These are phyloP conservation scores for Netelia fuscicornis DNA, from an alignment of 2,888 invertebrate species.

Conservation along the genomic window DNA sequence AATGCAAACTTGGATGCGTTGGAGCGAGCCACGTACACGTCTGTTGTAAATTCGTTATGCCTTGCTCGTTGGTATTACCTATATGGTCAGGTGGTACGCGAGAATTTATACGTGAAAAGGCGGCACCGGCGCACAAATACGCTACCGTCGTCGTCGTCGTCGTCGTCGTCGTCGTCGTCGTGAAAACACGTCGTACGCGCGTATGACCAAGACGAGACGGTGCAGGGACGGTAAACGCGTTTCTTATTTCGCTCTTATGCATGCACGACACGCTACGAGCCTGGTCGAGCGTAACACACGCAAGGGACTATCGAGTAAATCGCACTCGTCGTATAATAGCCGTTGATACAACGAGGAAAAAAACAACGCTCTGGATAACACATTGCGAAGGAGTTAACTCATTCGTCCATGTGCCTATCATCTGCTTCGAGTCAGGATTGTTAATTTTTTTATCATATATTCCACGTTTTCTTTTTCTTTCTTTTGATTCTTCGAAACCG, in stretches of 20 bases:
- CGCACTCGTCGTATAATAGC: slow-evolving; percentile 18
- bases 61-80: slow-evolving; percentile 10
- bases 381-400: slow-evolving; percentile 48
- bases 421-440: not conserved
- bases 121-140: not conserved
- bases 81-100: slow-evolving; percentile 11
- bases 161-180: not conserved
- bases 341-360: not conserved
- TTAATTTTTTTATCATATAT: not conserved
- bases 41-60: slow-evolving; percentile 29
- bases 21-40: not conserved
- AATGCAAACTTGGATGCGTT: not conserved
- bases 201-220: slow-evolving; percentile 18
- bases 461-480: not conserved
- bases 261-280: slow-evolving; percentile 43
- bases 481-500: not conserved
- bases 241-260: slow-evolving; percentile 41
- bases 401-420: not conserved
- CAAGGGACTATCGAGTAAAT: slow-evolving; percentile 26
- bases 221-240: not conserved
- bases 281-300: slow-evolving; percentile 43
- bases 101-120: not conserved
- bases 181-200: slow-evolving; percentile 34
- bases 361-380: slow-evolving; percentile 11
- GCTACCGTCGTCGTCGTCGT: not conserved